phyloP scores from a whole-genome alignment of 2,888 invertebrate species.

The Lutraria lutraria region DNA sequence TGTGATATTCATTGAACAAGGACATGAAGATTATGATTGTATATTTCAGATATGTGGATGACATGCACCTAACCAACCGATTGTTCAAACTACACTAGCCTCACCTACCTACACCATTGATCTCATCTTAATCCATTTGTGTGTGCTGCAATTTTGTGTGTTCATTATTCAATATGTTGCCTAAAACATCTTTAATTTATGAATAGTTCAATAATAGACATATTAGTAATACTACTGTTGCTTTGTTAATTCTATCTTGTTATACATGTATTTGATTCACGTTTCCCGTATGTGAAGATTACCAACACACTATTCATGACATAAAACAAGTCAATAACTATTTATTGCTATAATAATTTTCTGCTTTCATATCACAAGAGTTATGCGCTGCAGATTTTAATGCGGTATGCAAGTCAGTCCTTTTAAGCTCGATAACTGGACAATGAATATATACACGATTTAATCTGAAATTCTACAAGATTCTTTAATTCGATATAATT shows the following conservation, averaged over 20 bases:
- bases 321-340: too few species aligned
- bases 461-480: too few species aligned
- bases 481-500: neutral
- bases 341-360: too few species aligned
- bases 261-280: neutral
- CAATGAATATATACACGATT: too few species aligned
- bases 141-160: constrained; percentile 59
- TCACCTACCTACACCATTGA: constrained; percentile 35
- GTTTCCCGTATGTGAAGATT: neutral
- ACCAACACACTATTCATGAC: too few species aligned
- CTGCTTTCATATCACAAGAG: too few species aligned
- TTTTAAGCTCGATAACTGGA: too few species aligned
- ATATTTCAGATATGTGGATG: constrained; percentile 80
- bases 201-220: neutral
- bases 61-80: constrained; percentile 81
- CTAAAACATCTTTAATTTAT: neutral
- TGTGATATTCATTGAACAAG: too few species aligned
- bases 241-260: neutral
- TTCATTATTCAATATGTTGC: constrained; percentile 40
- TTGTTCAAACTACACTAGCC: constrained; percentile 79
- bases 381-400: too few species aligned
- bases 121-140: constrained; percentile 22
- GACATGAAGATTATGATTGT: neutral
- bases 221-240: neutral
- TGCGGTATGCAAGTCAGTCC: too few species aligned